A percentile compares a stretch with the other conserved stretches of the same genome.
Conservation (phyloP, 1,140 invertebrate genomes). For the silkworm (Bombyx mori) region ASM3026992v2 NC_085118.1:6150501-6151000, state of each 20-base stretch:
- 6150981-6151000: too few relatives aligned
- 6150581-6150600: conserved; percentile 69
- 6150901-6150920: too few relatives aligned
- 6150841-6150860: too few relatives aligned
- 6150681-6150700: conserved; percentile 36
- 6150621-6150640: conserved; percentile 67
- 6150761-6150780: conserved; percentile 19
- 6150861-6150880: too few relatives aligned
- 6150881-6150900: too few relatives aligned
- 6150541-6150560: conserved; percentile 48
- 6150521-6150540: conserved; percentile 52
- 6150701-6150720: conserved; percentile 36
- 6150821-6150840: too few relatives aligned
- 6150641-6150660: conserved; percentile 53
- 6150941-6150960: too few relatives aligned
- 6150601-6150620: conserved; percentile 32
- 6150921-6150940: too few relatives aligned
- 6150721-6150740: conserved; percentile 42
- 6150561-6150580: conserved; percentile 60
- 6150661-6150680: conserved; percentile 37
- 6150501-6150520: conserved; percentile 37
- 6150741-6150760: conserved; percentile 55
- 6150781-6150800: too few relatives aligned
- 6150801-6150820: too few relatives aligned
- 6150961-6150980: too few relatives aligned